Evolutionary conservation across 2,888 invertebrate species (phyloP).

Genomic region (Lampropteryx suffumata): DNA sequence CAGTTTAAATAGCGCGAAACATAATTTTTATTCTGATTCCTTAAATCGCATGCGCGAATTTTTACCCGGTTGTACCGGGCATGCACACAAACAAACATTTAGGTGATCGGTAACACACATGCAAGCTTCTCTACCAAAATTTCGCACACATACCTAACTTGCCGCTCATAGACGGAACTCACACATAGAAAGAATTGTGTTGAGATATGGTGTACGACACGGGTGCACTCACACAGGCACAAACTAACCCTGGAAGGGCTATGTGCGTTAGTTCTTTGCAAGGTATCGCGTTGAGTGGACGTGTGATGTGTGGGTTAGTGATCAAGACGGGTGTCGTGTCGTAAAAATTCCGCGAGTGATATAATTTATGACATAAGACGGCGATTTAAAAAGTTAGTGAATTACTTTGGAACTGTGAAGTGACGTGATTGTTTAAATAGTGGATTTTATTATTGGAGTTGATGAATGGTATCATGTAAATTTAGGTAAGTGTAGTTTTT

Average conservation of each 20-base stretch:
- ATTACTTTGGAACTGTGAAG: conserved; percentile 24
- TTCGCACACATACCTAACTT: conserved; percentile 53
- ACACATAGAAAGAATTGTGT: conserved; percentile 43
- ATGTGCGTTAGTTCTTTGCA: conserved; percentile 58
- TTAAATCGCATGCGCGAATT: conserved; percentile 57
- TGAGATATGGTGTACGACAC: conserved; percentile 38
- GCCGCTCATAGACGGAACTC: conserved; percentile 50
- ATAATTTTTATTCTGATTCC: conserved; percentile 57
- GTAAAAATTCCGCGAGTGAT: conserved; percentile 30
- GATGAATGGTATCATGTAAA: conserved; percentile 12
- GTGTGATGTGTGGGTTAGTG: conserved; percentile 11
- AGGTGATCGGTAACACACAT: conserved; percentile 59
- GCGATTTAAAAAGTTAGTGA: conserved; percentile 28
- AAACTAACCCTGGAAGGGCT: conserved; percentile 60
- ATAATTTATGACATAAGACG: conserved; percentile 21
- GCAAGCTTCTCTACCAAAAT: conserved; percentile 40
- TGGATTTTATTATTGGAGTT: conserved; percentile 9
- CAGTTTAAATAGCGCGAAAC: conserved; percentile 63
- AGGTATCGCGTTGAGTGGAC: conserved; percentile 38
- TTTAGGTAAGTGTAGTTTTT: conserved; percentile 26
- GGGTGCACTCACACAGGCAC: conserved; percentile 53
- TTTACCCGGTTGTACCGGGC: conserved; percentile 50
- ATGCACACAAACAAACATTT: conserved; percentile 48
- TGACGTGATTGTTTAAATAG: conserved; percentile 13
- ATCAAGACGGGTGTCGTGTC: conserved; percentile 8